phyloP scores from a whole-genome alignment of 2,113 vertebrate species.

The Pygoscelis adeliae region DNA sequence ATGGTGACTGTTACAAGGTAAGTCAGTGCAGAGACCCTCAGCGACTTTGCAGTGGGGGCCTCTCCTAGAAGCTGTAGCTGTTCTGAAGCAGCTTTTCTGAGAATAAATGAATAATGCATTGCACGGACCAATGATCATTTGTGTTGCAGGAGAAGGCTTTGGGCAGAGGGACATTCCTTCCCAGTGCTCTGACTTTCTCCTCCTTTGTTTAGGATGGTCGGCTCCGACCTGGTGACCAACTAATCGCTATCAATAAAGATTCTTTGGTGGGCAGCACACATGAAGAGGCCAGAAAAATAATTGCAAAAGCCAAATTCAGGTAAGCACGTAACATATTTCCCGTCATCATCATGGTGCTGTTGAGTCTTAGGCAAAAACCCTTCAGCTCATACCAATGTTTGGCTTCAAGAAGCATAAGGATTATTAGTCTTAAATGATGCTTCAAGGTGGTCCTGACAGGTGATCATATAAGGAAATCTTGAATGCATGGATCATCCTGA shows the following conservation, averaged over 20 bases:
- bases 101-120: neutral
- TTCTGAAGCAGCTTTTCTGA: neutral
- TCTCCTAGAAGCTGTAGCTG: neutral
- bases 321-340: constrained; percentile 11
- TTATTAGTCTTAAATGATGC: neutral
- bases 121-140: neutral
- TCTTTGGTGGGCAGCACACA: constrained; percentile 87
- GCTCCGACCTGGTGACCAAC: constrained; percentile 86
- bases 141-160: neutral
- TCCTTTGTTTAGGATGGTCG: constrained; percentile 82
- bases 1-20: constrained; percentile 86
- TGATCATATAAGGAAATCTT: neutral
- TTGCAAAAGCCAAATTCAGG: constrained; percentile 86
- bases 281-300: constrained; percentile 86
- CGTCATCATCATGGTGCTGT: neutral
- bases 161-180: neutral
- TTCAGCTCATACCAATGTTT: neutral
- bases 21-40: neutral
- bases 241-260: constrained; percentile 89
- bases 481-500: neutral
- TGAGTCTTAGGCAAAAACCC: neutral
- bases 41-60: neutral
- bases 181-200: neutral
- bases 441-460: neutral
- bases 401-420: neutral